phyloP scores from a whole-genome alignment of 2,113 vertebrate genomes.

The Lamprotornis superbus region DNA sequence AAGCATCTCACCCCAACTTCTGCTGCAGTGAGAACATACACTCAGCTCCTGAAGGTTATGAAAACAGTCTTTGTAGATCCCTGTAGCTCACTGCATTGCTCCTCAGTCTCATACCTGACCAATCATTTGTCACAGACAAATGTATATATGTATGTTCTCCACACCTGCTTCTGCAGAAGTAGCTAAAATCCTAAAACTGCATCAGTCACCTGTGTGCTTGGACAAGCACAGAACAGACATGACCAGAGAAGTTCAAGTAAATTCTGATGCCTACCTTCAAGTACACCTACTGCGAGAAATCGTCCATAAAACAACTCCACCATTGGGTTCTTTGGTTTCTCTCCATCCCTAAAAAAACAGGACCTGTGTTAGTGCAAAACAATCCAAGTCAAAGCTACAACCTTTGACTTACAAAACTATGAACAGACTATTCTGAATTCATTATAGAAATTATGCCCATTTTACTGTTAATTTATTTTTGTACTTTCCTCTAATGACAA shows the following conservation, averaged over 20 bases:
- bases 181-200: not conserved
- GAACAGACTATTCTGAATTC: not conserved
- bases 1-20: not conserved
- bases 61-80: not conserved
- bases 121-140: not conserved
- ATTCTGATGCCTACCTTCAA: constrained; percentile 85
- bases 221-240: not conserved
- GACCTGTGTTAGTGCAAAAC: not conserved
- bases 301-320: constrained; percentile 97
- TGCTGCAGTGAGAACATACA: not conserved
- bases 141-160: accelerated
- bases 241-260: not conserved
- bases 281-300: constrained; percentile 93
- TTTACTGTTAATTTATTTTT: not conserved
- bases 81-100: not conserved
- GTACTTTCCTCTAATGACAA: not conserved
- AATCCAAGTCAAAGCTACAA: not conserved
- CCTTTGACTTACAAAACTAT: not conserved
- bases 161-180: not conserved
- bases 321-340: constrained; percentile 99
- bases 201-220: not conserved
- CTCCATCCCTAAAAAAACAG: constrained; percentile 83
- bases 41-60: not conserved
- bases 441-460: not conserved
- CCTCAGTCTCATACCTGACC: not conserved